Conservation (phyloP, 2,888 invertebrate species). For the Labia minor region DNA sequence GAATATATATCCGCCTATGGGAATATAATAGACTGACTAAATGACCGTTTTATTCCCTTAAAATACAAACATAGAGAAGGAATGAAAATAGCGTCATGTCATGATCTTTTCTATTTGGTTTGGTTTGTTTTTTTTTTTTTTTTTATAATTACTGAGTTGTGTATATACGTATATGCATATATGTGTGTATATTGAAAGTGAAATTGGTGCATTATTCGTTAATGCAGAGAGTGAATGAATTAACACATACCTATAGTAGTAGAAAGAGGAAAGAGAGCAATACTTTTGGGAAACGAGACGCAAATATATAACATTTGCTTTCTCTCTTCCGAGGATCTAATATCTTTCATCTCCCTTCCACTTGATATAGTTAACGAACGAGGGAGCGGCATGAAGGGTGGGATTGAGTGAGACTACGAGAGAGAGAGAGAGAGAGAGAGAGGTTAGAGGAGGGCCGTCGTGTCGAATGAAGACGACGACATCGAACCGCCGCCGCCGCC, state of each 20-base stretch:
- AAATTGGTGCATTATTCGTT: slow-evolving; percentile 17
- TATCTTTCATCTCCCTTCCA: slow-evolving; percentile 4
- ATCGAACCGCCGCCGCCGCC: background rate
- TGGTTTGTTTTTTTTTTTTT: too few relatives aligned
- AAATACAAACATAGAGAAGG: background rate
- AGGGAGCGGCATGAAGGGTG: too few relatives aligned
- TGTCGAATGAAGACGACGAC: background rate
- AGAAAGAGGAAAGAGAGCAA: background rate
- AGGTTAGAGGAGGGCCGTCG: background rate
- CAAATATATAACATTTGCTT: slow-evolving; percentile 4
- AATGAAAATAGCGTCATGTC: background rate
- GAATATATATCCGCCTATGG: background rate
- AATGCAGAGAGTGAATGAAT: slow-evolving; percentile 19
- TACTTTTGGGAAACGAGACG: background rate
- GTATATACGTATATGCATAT: too few relatives aligned
- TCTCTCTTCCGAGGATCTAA: background rate
- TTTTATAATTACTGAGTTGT: background rate
- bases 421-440: background rate
- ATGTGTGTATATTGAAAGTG: slow-evolving; percentile 15
- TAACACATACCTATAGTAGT: background rate
- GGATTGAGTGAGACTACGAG: too few relatives aligned
- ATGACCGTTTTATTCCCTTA: background rate
- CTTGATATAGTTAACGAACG: slow-evolving; percentile 4
- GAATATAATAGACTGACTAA: background rate
- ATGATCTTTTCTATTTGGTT: slow-evolving; percentile 8